A percentile compares a stretch with the other conserved stretches of the same genome.
Conservation (phyloP, 2,797 vertebrate species). For the Syncerus caffer region DNA sequence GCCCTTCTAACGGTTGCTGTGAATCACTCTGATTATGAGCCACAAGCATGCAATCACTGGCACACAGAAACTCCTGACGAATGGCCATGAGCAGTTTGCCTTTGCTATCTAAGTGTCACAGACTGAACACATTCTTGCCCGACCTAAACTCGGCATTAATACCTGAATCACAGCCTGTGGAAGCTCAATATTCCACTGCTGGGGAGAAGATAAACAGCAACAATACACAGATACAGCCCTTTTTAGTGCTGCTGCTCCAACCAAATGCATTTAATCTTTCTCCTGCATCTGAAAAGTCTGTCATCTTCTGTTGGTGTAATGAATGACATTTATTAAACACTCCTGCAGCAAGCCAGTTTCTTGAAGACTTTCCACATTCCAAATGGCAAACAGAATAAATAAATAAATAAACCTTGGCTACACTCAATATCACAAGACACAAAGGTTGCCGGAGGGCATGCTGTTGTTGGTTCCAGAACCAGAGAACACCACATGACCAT, state of each 20-base stretch:
- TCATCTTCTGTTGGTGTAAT: conserved; percentile 58
- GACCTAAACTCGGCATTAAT: conserved; percentile 59
- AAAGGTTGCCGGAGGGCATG: not conserved
- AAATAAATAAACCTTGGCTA: not conserved
- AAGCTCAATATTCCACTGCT: conserved; percentile 60
- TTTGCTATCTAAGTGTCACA: conserved; percentile 70
- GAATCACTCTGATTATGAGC: conserved; percentile 44
- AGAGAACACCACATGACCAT: not conserved
- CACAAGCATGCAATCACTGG: conserved; percentile 55
- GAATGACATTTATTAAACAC: conserved; percentile 55
- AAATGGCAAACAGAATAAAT: conserved; percentile 26
- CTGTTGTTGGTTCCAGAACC: not conserved
- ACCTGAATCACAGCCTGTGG: conserved; percentile 66
- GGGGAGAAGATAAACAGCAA: conserved; percentile 66
- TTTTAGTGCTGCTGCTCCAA: conserved; percentile 58
- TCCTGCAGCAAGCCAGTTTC: conserved; percentile 26
- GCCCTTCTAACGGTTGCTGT: not conserved
- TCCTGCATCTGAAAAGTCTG: conserved; percentile 51
- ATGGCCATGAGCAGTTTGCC: conserved; percentile 59
- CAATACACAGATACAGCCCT: conserved; percentile 38
- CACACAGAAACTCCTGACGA: conserved; percentile 53
- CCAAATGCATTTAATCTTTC: conserved; percentile 49
- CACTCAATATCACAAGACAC: not conserved
- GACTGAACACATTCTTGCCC: conserved; percentile 54
- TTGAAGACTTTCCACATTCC: conserved; percentile 25